Conservation (phyloP, 1,140 invertebrate species). For the Pectinophora gossypiella region DNA sequence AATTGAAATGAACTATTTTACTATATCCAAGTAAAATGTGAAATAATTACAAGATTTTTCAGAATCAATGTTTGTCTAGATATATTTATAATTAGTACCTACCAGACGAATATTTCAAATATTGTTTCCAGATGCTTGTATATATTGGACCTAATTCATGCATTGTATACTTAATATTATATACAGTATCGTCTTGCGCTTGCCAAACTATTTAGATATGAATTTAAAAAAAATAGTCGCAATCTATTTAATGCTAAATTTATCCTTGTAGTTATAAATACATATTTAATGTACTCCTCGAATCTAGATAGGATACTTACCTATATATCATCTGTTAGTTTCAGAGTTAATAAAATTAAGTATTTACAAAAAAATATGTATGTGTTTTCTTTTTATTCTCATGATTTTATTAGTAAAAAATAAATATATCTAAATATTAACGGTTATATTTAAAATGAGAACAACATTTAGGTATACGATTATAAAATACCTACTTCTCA, state of each 20-base stretch:
- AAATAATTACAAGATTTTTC: too few relatives aligned
- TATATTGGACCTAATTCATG: not conserved
- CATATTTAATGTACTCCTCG: constrained; percentile 61
- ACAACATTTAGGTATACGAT: too few relatives aligned
- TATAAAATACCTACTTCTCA: too few relatives aligned
- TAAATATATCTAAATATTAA: too few relatives aligned
- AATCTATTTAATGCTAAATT: constrained; percentile 50
- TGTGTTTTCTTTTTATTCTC: not conserved
- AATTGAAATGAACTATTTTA: too few relatives aligned
- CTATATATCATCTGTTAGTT: constrained; percentile 73
- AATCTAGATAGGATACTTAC: constrained; percentile 72
- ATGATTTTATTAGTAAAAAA: too few relatives aligned
- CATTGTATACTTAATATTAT: not conserved
- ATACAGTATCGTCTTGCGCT: not conserved
- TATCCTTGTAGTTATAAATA: constrained; percentile 68
- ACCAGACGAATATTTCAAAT: too few relatives aligned
- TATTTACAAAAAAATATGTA: constrained; percentile 58
- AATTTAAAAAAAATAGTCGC: not conserved
- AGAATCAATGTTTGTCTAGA: too few relatives aligned
- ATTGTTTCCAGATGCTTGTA: too few relatives aligned
- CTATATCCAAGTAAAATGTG: too few relatives aligned
- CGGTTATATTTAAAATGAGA: too few relatives aligned
- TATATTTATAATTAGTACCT: too few relatives aligned
- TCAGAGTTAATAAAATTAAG: constrained; percentile 74
- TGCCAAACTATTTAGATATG: not conserved